phyloP scores from a whole-genome alignment of 2,113 vertebrate species.

The Hystrix brachyura region DNA sequence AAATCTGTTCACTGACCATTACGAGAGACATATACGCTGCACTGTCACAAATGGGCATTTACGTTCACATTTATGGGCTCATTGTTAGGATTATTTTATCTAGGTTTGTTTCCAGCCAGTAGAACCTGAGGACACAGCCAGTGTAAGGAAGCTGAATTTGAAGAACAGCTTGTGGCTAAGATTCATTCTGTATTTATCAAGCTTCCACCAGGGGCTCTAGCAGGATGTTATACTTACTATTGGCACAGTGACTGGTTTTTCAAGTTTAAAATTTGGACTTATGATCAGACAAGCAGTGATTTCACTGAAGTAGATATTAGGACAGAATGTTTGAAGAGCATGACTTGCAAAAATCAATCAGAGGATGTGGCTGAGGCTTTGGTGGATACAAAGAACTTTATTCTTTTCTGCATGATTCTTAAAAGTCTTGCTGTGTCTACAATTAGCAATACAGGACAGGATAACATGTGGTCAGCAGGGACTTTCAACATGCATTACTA shows the following conservation, averaged over 20 bases:
- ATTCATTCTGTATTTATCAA: slow-evolving; percentile 25
- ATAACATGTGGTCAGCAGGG: slow-evolving; percentile 15
- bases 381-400: slow-evolving; percentile 14
- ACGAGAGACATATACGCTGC: neutral
- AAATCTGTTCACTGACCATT: slow-evolving; percentile 18
- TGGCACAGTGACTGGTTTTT: slow-evolving; percentile 54
- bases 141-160: neutral
- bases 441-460: slow-evolving; percentile 34
- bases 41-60: neutral
- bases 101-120: neutral
- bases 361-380: slow-evolving; percentile 56
- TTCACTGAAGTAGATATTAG: neutral
- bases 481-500: neutral
- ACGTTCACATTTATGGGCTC: neutral
- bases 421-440: slow-evolving; percentile 28
- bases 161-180: neutral
- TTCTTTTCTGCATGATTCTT: slow-evolving; percentile 20
- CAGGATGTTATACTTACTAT: neutral
- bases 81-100: neutral
- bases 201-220: neutral
- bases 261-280: slow-evolving; percentile 36
- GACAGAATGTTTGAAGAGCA: slow-evolving; percentile 43
- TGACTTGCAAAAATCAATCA: slow-evolving; percentile 39
- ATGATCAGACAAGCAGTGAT: slow-evolving; percentile 15
- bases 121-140: neutral